Evolutionary conservation across 2,888 invertebrate genomes (phyloP).

Genomic region (Dugesia japonica): DNA sequence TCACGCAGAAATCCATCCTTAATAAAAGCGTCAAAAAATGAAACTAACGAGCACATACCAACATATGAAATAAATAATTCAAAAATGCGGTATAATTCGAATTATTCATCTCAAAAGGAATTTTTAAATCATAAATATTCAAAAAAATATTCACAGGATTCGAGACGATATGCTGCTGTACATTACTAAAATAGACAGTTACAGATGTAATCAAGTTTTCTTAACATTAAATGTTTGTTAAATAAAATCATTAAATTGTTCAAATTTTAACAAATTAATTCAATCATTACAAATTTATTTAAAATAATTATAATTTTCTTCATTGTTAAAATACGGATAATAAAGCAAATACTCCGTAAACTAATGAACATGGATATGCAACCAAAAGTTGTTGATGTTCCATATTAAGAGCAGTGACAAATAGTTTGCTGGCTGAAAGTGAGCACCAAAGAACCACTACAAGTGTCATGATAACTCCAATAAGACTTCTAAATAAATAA

Average conservation of each 20-base stretch:
- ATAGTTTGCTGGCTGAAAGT: slow-evolving; percentile 73
- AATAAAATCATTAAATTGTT: no score
- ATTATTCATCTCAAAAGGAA: not conserved
- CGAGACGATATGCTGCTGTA: not conserved
- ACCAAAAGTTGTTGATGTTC: slow-evolving; percentile 59
- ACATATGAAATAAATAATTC: no score
- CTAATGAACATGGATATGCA: slow-evolving; percentile 77
- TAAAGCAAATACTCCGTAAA: slow-evolving; percentile 79
- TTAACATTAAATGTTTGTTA: not conserved
- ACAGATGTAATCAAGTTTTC: no score
- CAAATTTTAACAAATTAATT: no score
- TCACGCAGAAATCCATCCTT: no score
- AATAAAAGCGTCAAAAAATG: no score
- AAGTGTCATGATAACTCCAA: slow-evolving; percentile 42
- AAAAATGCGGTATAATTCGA: no score
- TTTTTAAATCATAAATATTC: not conserved
- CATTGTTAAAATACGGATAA: slow-evolving; percentile 65
- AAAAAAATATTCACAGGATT: not conserved
- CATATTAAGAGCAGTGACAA: slow-evolving; percentile 74
- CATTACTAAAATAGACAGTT: no score
- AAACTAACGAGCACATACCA: no score
- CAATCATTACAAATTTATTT: no score
- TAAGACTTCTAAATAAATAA: not conserved
- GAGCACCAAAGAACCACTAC: slow-evolving; percentile 62
- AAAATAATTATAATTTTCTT: no score